phyloP scores from a whole-genome alignment of 2,113 vertebrate genomes.

The Dolichotis patagonum region DNA sequence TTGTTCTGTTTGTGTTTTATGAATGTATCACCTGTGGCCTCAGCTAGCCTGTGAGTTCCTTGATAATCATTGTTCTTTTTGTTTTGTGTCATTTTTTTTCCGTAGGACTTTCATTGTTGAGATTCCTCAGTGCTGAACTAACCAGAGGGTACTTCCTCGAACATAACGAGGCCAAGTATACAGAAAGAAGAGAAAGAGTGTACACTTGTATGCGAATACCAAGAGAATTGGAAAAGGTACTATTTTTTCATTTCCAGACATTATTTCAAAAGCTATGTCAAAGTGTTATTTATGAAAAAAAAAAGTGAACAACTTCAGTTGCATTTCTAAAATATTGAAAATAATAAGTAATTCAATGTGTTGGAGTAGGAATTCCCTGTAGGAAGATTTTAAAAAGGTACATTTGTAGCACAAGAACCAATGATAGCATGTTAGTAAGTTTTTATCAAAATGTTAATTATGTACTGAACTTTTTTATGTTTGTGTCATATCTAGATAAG shows the following conservation, averaged over 20 bases:
- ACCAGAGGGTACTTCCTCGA: constrained; percentile 99
- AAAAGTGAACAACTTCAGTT: neutral
- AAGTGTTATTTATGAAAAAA: constrained; percentile 49
- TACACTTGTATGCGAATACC: constrained; percentile 99
- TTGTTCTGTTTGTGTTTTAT: neutral
- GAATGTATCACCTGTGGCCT: neutral
- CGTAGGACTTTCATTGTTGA: constrained; percentile 93
- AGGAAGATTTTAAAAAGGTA: neutral
- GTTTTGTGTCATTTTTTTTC: constrained; percentile 78
- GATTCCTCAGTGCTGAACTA: constrained; percentile 96
- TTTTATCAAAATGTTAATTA: neutral
- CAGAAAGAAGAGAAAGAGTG: constrained; percentile 94
- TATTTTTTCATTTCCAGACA: constrained; percentile 42
- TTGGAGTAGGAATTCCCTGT: neutral
- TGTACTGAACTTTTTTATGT: neutral
- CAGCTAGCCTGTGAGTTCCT: neutral
- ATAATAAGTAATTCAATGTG: neutral
- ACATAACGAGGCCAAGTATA: constrained; percentile 98
- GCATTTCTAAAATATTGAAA: constrained; percentile 39
- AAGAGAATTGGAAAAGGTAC: constrained; percentile 96
- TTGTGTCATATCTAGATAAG: neutral
- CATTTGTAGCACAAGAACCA: neutral
- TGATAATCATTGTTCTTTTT: constrained; percentile 72
- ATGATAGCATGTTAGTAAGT: neutral
- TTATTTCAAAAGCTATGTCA: constrained; percentile 46